These are phyloP conservation scores for Cotesia typhae DNA, from an alignment of 1,140 invertebrate species.

Conservation along the genomic window DNA sequence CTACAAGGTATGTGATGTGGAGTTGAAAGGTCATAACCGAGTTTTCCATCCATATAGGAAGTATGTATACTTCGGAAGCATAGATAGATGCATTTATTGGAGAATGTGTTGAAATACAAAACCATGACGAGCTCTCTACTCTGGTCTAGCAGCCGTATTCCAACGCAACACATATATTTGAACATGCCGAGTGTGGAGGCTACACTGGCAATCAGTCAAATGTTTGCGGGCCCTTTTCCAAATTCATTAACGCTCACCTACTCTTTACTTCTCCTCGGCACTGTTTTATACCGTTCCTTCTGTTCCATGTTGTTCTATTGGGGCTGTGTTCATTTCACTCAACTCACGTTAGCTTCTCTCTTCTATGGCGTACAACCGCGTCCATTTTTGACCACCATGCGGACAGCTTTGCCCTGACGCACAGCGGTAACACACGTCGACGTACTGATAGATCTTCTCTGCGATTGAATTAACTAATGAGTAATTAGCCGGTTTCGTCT, in stretches of 20 bases:
- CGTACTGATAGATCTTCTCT: no score
- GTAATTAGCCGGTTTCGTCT: no score
- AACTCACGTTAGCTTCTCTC: no score
- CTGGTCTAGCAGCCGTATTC: no score
- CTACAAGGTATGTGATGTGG: not conserved
- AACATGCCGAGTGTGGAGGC: not conserved
- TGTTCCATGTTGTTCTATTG: no score
- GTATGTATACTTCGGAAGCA: not conserved
- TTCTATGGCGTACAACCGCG: no score
- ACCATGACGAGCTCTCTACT: not conserved
- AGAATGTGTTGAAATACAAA: not conserved
- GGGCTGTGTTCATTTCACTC: no score
- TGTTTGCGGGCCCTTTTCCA: conserved; percentile 16
- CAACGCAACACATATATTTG: not conserved
- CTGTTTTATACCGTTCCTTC: no score
- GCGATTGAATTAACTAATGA: no score
- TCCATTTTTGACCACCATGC: no score
- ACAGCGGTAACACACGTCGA: no score
- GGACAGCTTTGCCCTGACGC: no score
- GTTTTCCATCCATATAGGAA: not conserved
- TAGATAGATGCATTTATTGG: not conserved
- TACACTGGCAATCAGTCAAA: conserved; percentile 2
- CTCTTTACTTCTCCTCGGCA: not conserved
- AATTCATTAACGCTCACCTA: conserved; percentile 4
- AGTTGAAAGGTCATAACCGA: not conserved